Evolutionary conservation across 1,140 invertebrate species (phyloP).

Genomic region (Brachionus angularis): DNA sequence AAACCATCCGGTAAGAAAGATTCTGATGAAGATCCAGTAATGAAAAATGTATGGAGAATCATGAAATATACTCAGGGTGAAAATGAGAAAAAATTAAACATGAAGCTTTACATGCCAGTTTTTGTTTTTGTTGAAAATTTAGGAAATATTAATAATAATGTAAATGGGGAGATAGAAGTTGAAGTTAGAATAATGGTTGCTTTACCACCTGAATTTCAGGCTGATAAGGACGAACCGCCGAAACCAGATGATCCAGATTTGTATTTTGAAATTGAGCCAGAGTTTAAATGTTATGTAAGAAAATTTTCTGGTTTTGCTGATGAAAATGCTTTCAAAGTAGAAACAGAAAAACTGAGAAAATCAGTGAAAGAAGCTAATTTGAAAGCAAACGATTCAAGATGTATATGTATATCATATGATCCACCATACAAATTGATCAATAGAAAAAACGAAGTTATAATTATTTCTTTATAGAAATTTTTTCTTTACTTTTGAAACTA

Average conservation of each 20-base stretch:
- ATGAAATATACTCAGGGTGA: slow-evolving; percentile 40
- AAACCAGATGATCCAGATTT: not conserved
- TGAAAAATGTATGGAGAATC: too few species aligned
- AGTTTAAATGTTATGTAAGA: slow-evolving; percentile 23
- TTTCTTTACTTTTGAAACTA: too few species aligned
- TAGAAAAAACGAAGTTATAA: not conserved
- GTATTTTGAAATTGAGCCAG: slow-evolving; percentile 2
- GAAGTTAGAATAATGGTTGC: slow-evolving; percentile 31
- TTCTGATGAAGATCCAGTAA: too few species aligned
- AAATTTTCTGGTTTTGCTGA: slow-evolving; percentile 4
- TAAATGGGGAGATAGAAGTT: not conserved
- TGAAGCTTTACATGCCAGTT: slow-evolving; percentile 42
- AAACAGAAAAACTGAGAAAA: not conserved
- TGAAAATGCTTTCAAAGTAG: not conserved
- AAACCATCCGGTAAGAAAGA: too few species aligned
- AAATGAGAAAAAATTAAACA: slow-evolving; percentile 23
- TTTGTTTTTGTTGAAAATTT: slow-evolving; percentile 4
- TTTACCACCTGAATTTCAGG: slow-evolving; percentile 24
- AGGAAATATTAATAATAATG: not conserved
- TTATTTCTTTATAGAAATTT: not conserved
- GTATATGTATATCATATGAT: slow-evolving; percentile 9
- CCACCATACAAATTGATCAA: not conserved
- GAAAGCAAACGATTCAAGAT: not conserved
- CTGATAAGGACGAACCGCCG: not conserved
- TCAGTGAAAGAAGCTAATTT: not conserved